Percentiles rank a stretch among this genome's conserved stretches.
Evolutionary conservation across 2,113 vertebrate genomes (phyloP).

Genomic region (Bubo blakistoni): DNA sequence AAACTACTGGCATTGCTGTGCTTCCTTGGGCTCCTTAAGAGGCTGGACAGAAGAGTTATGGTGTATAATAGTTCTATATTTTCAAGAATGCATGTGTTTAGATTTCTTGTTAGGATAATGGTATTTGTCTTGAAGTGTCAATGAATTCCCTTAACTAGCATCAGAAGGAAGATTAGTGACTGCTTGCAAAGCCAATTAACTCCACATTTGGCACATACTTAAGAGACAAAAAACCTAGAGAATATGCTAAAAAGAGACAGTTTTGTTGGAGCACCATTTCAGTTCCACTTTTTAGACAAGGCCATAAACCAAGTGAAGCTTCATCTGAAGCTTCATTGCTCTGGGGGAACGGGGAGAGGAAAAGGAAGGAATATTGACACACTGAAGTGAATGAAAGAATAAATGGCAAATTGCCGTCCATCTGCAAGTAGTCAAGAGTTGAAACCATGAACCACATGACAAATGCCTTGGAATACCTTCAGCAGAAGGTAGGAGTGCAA

Average conservation of each 20-base stretch:
- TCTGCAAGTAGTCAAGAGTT: background rate
- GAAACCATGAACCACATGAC: background rate
- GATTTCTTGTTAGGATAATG: background rate
- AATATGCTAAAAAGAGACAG: background rate
- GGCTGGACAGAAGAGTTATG: background rate
- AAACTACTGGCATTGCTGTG: background rate
- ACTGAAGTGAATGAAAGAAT: background rate
- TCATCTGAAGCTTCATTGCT: background rate
- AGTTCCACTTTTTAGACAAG: background rate
- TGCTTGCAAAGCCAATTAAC: background rate
- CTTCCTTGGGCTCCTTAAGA: background rate
- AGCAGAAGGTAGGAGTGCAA: background rate
- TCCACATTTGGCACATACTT: background rate
- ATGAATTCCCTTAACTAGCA: background rate
- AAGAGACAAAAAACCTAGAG: background rate
- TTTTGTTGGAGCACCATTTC: background rate
- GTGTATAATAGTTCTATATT: background rate
- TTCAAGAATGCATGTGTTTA: background rate
- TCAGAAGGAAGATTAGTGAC: background rate
- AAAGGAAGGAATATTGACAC: background rate
- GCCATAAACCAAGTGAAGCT: background rate
- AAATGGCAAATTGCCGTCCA: background rate
- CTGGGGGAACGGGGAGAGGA: background rate
- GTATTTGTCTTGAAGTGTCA: background rate
- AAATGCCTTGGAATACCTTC: background rate